Evolutionary conservation across 2,888 invertebrate genomes (phyloP), one percentile per base, ranked within the genome.

Genomic region (Hemithea aestivaria): DNA sequence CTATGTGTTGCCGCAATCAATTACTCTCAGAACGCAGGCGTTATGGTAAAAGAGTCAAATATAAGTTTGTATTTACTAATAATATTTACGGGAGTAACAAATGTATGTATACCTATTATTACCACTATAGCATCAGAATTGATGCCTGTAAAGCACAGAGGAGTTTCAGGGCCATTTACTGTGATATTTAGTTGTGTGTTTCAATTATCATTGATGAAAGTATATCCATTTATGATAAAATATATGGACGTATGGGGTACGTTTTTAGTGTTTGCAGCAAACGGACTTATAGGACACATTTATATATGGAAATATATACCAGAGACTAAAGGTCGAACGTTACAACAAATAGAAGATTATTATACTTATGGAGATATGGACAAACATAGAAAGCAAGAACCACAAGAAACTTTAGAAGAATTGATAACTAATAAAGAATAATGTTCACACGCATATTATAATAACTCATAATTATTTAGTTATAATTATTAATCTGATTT

Each of bases 111-210:
- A 1, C 4, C 27, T 7, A 22, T 35, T 7, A 27, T 25, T 1
- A 30, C 11, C 10, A 11, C 34, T 2, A 11, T 34, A 29, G 22
- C 33, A 7, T n/a, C 40, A 5, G 34, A 31, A 20, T n/a, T 40
- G 7, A 35, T 40, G 31, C 45, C 45, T 6, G 37, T 45, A 1
- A 45, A 45, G 23, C 31, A 45, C n/a, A 33, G 40, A 12, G 40
- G 40, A 1, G 1, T 40, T 12, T 36, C 40, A 6, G 40, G 45
- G 2, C 37, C 31, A 2, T 6, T 37, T 7, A 34, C 28, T 10
- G 34, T 40, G 1, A 27, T 40, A 6, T 25, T 10, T 12, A 16
- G 21, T 6, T 23, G 40, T 10, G 7, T 16, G 7, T 26, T 35
- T 9, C 29, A 40, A n/a, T n/a, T n/a, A n/a, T 16, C 16, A 16